phyloP scores from a whole-genome alignment of 2,113 vertebrate species.

The Okapia johnstoni region DNA sequence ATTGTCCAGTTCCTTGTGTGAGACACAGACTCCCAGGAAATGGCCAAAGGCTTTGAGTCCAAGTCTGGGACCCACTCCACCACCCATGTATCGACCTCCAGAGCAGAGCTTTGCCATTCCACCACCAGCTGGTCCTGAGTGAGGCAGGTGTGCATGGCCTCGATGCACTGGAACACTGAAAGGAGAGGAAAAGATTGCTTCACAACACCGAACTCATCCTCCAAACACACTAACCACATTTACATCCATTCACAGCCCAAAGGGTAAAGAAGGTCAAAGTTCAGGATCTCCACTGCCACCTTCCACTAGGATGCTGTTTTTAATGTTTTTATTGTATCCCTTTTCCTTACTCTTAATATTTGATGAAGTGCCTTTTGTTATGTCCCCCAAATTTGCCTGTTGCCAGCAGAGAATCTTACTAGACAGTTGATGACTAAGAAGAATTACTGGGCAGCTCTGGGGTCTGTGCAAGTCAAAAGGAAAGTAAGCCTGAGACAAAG shows the following conservation, averaged over 20 bases:
- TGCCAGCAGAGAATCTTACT: neutral
- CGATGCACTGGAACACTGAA: constrained; percentile 68
- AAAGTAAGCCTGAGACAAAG: neutral
- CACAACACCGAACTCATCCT: neutral
- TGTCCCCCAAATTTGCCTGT: neutral
- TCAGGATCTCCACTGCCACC: neutral
- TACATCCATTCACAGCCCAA: neutral
- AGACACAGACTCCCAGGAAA: constrained; percentile 77
- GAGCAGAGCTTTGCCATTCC: constrained; percentile 67
- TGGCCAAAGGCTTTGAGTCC: neutral
- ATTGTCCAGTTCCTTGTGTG: constrained; percentile 73
- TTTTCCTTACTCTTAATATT: neutral
- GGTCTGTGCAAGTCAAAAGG: neutral
- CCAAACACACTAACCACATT: neutral
- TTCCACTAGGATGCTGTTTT: neutral
- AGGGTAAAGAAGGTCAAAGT: neutral
- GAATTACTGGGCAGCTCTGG: neutral
- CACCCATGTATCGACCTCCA: constrained; percentile 61
- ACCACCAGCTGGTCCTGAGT: constrained; percentile 68
- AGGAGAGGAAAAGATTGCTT: neutral
- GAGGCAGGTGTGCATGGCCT: neutral
- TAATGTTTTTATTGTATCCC: neutral
- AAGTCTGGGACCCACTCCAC: constrained; percentile 80
- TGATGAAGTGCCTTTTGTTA: neutral
- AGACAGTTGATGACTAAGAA: neutral